Percentiles rank a stretch among this genome's conserved stretches.
Conservation (phyloP, 2,113 vertebrate species). For the Brienomyrus longianalis region DNA sequence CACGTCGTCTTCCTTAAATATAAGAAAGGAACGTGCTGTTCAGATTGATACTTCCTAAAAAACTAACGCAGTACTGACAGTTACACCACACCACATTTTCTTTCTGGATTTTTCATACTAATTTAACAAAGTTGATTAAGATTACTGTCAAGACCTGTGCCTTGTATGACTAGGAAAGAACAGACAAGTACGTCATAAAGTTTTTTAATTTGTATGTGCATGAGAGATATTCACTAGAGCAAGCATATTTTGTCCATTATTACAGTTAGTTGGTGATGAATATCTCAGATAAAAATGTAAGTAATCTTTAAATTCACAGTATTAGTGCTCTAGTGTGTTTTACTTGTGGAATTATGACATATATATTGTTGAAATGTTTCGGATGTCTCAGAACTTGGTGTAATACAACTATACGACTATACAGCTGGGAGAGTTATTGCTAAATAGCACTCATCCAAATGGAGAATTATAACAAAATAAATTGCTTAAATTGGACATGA, state of each 20-base stretch:
- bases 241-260: not conserved
- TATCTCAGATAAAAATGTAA: not conserved
- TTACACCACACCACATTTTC: slow-evolving; percentile 30
- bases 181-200: not conserved
- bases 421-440: not conserved
- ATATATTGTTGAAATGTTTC: not conserved
- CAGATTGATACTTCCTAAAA: not conserved
- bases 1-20: not conserved
- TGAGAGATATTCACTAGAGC: not conserved
- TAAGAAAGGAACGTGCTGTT: not conserved
- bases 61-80: not conserved
- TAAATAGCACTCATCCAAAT: not conserved
- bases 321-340: not conserved
- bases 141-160: slow-evolving; percentile 26
- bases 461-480: slow-evolving; percentile 2
- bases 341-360: not conserved
- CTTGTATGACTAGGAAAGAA: slow-evolving; percentile 30
- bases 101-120: slow-evolving; percentile 41
- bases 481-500: slow-evolving; percentile 1
- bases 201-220: not conserved
- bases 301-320: not conserved
- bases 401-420: not conserved
- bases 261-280: not conserved
- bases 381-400: not conserved
- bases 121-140: slow-evolving; percentile 43